phyloP scores from a whole-genome alignment of 1,140 invertebrate species.

The Pseudobourletiella spinata region DNA sequence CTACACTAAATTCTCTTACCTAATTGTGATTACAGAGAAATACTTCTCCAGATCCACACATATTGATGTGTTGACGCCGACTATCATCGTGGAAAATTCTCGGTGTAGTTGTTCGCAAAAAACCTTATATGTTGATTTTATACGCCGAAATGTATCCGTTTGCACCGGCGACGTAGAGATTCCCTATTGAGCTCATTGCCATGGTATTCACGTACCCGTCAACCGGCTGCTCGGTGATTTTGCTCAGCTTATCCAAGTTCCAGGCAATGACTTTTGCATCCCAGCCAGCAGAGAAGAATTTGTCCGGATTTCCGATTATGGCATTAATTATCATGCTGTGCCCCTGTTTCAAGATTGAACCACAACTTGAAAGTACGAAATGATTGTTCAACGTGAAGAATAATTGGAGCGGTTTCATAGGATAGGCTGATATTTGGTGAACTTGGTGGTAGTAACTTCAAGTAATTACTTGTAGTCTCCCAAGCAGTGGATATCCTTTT shows the following conservation, averaged over 20 bases:
- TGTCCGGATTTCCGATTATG: neutral
- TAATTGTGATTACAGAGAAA: no score
- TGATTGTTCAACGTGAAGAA: no score
- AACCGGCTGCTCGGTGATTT: slow-evolving; percentile 1
- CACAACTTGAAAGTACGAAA: no score
- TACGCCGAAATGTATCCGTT: neutral
- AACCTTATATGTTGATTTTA: slow-evolving; percentile 2
- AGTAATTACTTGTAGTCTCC: neutral
- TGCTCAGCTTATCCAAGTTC: slow-evolving; percentile 3
- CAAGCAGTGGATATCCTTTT: slow-evolving; percentile 2
- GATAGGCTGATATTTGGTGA: no score
- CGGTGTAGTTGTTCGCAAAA: no score
- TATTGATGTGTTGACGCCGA: no score
- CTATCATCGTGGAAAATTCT: no score
- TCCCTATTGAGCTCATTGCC: neutral
- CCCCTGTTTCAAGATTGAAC: no score
- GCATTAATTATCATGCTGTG: neutral
- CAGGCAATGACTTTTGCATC: neutral
- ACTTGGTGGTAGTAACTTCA: no score
- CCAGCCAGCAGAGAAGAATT: slow-evolving; percentile 4
- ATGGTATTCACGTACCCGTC: slow-evolving; percentile 6
- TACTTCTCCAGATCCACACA: no score
- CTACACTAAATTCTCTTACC: no score
- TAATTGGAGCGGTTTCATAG: no score
- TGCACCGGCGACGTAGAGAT: slow-evolving; percentile 1